Base-by-base conservation (phyloP, 2,113 vertebrate genomes). In the Lycaon pictus region DNA sequence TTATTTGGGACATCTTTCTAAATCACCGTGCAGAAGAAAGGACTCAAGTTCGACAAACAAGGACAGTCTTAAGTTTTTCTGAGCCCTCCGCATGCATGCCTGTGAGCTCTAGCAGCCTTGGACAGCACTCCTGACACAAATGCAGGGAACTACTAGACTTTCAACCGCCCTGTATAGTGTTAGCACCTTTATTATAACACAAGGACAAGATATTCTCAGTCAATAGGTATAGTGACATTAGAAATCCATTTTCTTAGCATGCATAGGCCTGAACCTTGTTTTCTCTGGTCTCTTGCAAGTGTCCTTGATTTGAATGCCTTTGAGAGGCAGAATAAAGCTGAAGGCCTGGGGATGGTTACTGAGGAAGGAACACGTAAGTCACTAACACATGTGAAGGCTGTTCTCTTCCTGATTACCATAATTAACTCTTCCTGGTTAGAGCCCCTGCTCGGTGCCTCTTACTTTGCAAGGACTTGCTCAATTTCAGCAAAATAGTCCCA, bases 301-400 rank as follows among this genome's bases (percentile, higher is more conserved):
- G 99, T 99, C 98, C 98, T 99, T 98, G 99, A 99, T 98, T 98
- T 99, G 98, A 99, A 99, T 98, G 99, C 99, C 0, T 99, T 99
- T 98, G 99, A 99, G 98, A 99, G 99, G 97, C 99, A 99, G 98
- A 99, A 99, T 97, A 99, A 99, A 99, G 99, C 99, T 3, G 99
- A 99, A 99, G 99, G 99, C 98, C 98, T 99, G 97, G 99, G 99
- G 83, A 99, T 99, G 99, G 99, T 99, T 72, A 99, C 99, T 92
- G 99, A 99, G 98, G 99, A 99, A 98, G 99, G 99, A 98, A 99
- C 99, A 98, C 99, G 99, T 99, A 99, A 99, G 99, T 99, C 93
- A 91, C 58, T 56, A 80, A 93, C 48, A 12, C 96, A 97, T 93
- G 8, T 43, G 87, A 94, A 97, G 96, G 94, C 72, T 83, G 43